Evolutionary conservation across 1,140 invertebrate genomes (phyloP).

Genomic region (Branchinecta lynchi): DNA sequence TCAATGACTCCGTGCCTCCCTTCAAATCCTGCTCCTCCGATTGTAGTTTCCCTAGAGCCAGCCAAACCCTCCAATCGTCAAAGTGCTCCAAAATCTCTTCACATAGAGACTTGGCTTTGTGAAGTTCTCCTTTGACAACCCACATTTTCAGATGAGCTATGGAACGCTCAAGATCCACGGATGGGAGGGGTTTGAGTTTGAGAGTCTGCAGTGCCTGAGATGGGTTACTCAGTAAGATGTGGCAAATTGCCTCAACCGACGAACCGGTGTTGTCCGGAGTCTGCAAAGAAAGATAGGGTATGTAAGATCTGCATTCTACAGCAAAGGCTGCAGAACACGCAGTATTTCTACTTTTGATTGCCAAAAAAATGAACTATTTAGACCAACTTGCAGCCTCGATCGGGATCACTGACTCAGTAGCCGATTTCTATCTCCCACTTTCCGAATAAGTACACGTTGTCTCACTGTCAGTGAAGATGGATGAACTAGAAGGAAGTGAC

Average conservation of each 20-base stretch:
- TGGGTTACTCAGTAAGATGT: background rate
- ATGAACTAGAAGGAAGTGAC: too few relatives aligned
- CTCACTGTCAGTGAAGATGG: too few relatives aligned
- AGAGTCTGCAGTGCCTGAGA: background rate
- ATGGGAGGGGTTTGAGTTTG: background rate
- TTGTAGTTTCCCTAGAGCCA: background rate
- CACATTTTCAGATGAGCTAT: background rate
- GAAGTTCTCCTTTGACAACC: background rate
- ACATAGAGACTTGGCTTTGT: background rate
- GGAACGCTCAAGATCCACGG: background rate
- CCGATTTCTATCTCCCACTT: too few relatives aligned
- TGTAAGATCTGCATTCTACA: background rate
- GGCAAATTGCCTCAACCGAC: background rate
- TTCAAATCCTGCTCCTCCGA: background rate
- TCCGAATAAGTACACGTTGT: too few relatives aligned
- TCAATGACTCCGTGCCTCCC: too few relatives aligned
- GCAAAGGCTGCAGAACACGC: too few relatives aligned
- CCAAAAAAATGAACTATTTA: too few relatives aligned
- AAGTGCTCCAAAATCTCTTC: background rate
- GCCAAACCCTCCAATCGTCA: background rate
- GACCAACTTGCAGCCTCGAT: too few relatives aligned
- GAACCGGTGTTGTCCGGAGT: background rate
- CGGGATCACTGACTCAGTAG: too few relatives aligned
- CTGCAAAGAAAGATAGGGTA: background rate
- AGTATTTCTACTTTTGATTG: too few relatives aligned